These are phyloP conservation scores for Neolamprologus caudopunctatus DNA, from an alignment of 2,113 vertebrate species.

Conservation along the genomic window DNA sequence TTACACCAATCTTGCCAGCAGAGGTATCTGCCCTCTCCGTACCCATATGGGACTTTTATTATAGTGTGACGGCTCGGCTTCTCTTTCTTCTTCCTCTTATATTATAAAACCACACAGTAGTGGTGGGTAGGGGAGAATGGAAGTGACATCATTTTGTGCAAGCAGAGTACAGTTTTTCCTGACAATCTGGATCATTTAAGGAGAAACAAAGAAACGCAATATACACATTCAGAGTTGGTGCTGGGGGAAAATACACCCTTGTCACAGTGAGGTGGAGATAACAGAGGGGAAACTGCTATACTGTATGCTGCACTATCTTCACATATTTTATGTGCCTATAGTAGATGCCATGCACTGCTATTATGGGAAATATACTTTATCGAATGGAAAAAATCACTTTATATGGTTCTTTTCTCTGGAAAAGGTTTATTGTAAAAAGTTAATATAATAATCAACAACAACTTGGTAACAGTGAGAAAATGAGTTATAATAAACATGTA, in stretches of 20 bases:
- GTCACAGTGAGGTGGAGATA: neutral
- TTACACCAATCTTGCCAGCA: conserved; percentile 27
- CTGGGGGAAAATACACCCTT: neutral
- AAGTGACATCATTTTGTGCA: neutral
- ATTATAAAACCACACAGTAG: neutral
- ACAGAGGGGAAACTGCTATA: neutral
- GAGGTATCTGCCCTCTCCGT: conserved; percentile 30
- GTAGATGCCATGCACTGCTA: neutral
- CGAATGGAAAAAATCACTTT: neutral
- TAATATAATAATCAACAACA: neutral
- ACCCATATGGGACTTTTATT: conserved; percentile 31
- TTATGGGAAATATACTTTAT: neutral
- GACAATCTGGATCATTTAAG: neutral
- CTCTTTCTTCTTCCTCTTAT: neutral
- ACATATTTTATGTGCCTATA: neutral
- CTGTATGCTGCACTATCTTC: neutral
- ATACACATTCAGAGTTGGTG: neutral
- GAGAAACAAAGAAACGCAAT: neutral
- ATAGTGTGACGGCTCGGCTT: neutral
- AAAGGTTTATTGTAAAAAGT: neutral
- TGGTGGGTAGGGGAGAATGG: neutral
- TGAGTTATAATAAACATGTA: neutral
- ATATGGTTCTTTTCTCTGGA: neutral
- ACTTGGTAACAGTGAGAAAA: neutral
- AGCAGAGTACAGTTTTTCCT: neutral